Evolutionary conservation across 2,113 vertebrate genomes (phyloP).

Genomic region (Grus americana): DNA sequence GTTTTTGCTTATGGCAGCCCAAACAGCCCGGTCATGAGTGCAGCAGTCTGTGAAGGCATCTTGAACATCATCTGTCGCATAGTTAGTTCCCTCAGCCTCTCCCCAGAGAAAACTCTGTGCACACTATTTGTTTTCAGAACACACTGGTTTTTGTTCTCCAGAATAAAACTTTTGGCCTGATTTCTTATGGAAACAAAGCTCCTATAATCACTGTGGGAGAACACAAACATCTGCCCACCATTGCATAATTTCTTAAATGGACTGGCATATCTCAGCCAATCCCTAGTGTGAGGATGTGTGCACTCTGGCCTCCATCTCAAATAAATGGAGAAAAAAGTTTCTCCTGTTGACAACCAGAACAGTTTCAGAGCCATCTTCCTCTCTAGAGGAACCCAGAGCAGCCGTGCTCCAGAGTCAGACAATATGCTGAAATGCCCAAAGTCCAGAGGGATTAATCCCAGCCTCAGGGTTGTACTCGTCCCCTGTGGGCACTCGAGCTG

Average conservation of each 20-base stretch:
- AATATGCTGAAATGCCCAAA: not conserved
- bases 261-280: not conserved
- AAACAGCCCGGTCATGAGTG: not conserved
- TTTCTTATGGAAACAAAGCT: constrained; percentile 20
- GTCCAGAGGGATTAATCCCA: not conserved
- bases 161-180: constrained; percentile 25
- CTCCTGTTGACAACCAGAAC: not conserved
- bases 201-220: not conserved
- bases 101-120: not conserved
- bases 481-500: not conserved
- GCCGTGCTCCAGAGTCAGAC: not conserved
- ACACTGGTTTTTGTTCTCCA: not conserved
- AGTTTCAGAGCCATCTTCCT: not conserved
- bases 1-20: not conserved
- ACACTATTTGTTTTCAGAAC: not conserved
- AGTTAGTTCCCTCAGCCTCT: constrained; percentile 11
- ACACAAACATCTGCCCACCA: not conserved
- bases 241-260: not conserved
- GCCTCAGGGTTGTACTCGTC: not conserved
- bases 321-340: not conserved
- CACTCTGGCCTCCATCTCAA: not conserved
- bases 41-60: constrained; percentile 6
- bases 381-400: not conserved
- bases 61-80: not conserved
- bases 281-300: not conserved